Base-by-base conservation (phyloP, 2,888 invertebrate genomes). In the Chrysopilus asiliformis region DNA sequence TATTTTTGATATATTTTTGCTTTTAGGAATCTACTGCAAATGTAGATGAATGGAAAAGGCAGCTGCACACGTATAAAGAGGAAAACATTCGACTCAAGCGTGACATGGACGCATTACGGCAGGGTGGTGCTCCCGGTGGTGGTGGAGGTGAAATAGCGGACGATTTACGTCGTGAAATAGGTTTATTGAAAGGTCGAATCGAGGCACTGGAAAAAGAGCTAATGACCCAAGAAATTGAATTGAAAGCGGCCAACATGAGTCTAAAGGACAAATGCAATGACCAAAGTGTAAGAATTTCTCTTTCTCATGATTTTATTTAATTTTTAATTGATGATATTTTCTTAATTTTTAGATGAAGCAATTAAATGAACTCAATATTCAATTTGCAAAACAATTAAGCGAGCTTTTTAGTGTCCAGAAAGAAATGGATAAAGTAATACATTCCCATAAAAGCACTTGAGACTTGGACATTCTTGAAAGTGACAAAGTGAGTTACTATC, bases 1-100 rank as follows among this genome's bases (percentile, higher is more conserved):
- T 32, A 22, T 13, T 6, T 24, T 24, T 33, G 2, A 33, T 12
- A 33, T 25, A 4, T 16, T 10, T 12, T 16, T 13, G 15, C 14
- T 25, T 14, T 24, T 25, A 62, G 63, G 74, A 74, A 63, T 91
- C 90, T 55, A 94, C 94, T 20, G 87, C 94, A 40, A 95, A 95
- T 62, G 95, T 95, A 18, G 95, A 95, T 57, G 94, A 95, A 64
- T 95, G 95, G 95, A 95, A 95, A 63, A 75, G 91, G 44, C 94
- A 95, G 60, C 70, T 95, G 50, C 93, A 93, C 51, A 81, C 85
- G 49, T 84, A 87, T 56, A 78, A 89, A 60, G 89, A 90, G 60
- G 89, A 90, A 61, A 90, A 90, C 60, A 78, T 82, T 44, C 71
- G 86, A 40, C 77, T 89, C 52, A 81, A 81, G 58, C 71, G 74